phyloP scores from a whole-genome alignment of 1,140 invertebrate genomes.

The Pectinophora gossypiella region DNA sequence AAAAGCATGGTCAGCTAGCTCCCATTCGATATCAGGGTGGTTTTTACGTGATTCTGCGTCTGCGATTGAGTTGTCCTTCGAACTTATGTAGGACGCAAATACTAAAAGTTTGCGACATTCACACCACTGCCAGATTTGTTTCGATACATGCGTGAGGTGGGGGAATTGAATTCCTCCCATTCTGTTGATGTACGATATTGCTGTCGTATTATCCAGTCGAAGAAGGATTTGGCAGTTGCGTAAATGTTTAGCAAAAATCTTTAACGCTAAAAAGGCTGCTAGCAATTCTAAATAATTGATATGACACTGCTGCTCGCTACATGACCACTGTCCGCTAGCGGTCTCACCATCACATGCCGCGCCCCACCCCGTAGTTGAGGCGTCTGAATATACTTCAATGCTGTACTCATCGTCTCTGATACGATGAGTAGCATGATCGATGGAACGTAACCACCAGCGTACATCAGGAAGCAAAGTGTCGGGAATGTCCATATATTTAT shows the following conservation, averaged over 20 bases:
- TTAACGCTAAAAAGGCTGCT: constrained; percentile 7
- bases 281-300: constrained; percentile 12
- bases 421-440: background rate
- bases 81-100: constrained; percentile 8
- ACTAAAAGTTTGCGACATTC: constrained; percentile 1
- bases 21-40: constrained; percentile 11
- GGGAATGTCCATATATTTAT: constrained; percentile 6
- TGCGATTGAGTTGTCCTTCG: background rate
- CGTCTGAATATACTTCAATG: constrained; percentile 7
- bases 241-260: constrained; percentile 9
- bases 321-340: constrained; percentile 5
- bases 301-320: constrained; percentile 1
- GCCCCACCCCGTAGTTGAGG: constrained; percentile 14
- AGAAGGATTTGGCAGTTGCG: constrained; percentile 16
- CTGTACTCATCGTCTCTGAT: constrained; percentile 1
- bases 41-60: constrained; percentile 2
- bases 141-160: background rate
- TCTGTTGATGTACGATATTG: constrained; percentile 7
- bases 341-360: constrained; percentile 3
- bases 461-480: background rate
- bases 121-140: constrained; percentile 12
- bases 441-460: background rate
- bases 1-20: constrained; percentile 1
- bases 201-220: constrained; percentile 13
- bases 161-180: constrained; percentile 12